Conservation (phyloP, 1,140 invertebrate genomes). For the Tigriopus japonicus region DNA sequence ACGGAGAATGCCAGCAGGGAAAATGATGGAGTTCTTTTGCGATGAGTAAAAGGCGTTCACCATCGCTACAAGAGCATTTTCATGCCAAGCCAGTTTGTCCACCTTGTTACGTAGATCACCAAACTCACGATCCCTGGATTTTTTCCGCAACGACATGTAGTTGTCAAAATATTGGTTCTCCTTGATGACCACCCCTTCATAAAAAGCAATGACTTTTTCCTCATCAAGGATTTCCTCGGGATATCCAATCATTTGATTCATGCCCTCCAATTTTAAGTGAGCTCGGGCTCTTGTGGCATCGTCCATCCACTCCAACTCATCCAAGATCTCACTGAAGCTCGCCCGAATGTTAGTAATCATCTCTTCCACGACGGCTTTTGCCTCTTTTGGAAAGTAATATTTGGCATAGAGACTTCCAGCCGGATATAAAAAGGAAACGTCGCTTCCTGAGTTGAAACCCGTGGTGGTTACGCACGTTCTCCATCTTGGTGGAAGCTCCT, state of each 20-base stretch:
- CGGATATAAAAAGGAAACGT: neutral
- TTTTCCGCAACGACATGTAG: neutral
- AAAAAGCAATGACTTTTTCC: neutral
- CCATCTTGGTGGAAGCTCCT: neutral
- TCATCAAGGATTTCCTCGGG: neutral
- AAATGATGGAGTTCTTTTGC: conserved; percentile 63
- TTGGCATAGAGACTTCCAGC: conserved; percentile 1
- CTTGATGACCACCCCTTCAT: conserved; percentile 1
- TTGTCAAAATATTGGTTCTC: neutral
- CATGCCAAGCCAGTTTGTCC: conserved; percentile 42
- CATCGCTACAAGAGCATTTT: conserved; percentile 49
- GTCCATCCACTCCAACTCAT: neutral
- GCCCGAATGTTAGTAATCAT: neutral
- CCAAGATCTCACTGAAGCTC: neutral
- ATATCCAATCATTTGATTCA: neutral
- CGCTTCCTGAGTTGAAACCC: neutral
- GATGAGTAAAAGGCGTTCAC: conserved; percentile 67
- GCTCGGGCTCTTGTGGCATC: neutral
- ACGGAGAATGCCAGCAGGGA: conserved; percentile 66
- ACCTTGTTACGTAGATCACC: neutral
- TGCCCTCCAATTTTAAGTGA: neutral
- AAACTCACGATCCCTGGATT: neutral
- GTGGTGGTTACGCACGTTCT: neutral
- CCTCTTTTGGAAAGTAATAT: neutral
- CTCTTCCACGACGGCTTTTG: neutral